A percentile compares a stretch with the other conserved stretches of the same genome.
phyloP scores from a whole-genome alignment of 92 coral and sea anemone species.

The Epizoanthus stellaris region DNA sequence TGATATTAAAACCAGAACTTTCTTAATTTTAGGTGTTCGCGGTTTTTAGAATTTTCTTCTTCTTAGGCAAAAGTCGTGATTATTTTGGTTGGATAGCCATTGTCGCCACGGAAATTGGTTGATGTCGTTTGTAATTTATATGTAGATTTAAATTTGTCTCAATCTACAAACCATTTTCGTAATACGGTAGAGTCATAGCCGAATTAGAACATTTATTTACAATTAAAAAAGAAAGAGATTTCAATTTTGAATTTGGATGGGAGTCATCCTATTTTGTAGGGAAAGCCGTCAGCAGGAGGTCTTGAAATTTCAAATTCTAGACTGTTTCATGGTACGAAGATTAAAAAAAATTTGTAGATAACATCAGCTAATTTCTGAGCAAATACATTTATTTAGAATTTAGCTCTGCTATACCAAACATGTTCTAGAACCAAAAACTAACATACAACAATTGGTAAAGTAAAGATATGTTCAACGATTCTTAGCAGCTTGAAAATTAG shows the following conservation, averaged over 20 bases:
- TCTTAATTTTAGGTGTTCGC: constrained; percentile 20
- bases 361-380: constrained; percentile 34
- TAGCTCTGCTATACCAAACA: neutral
- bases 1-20: constrained; percentile 27
- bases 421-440: neutral
- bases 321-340: constrained; percentile 2
- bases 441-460: neutral
- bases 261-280: neutral
- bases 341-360: constrained; percentile 28
- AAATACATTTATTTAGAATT: constrained; percentile 12
- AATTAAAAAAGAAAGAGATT: neutral
- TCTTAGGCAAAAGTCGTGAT: constrained; percentile 3
- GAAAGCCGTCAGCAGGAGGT: constrained; percentile 2
- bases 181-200: neutral
- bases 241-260: constrained; percentile 10
- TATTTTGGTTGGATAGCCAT: constrained; percentile 1
- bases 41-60: neutral
- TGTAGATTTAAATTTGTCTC: constrained; percentile 10
- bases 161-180: neutral
- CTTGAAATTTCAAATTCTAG: constrained; percentile 20
- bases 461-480: neutral
- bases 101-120: constrained; percentile 27
- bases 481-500: neutral
- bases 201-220: constrained; percentile 19
- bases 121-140: constrained; percentile 10